Conservation (phyloP, 2,888 invertebrate species). For the Pachliopta kotzebuea region DNA sequence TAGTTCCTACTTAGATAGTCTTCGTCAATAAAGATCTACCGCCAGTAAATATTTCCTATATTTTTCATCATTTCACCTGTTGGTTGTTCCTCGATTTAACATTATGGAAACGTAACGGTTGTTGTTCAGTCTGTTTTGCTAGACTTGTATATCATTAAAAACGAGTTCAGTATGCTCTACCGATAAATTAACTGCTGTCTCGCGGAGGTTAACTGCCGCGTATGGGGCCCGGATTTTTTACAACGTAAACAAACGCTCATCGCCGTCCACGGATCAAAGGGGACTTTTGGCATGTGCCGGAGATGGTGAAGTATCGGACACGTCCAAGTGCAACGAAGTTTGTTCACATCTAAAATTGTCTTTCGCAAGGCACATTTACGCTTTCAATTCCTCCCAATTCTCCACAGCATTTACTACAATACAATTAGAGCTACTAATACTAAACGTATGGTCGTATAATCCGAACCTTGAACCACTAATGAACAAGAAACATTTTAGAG, state of each 20-base stretch:
- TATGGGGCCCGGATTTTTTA: slow-evolving; percentile 32
- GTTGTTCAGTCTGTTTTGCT: background rate
- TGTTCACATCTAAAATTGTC: slow-evolving; percentile 6
- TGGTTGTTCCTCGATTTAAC: background rate
- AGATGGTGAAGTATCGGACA: slow-evolving; percentile 17
- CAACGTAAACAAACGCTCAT: slow-evolving; percentile 35
- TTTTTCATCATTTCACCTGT: no score
- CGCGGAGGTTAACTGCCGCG: slow-evolving; percentile 16
- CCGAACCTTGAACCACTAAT: no score
- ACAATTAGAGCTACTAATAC: no score
- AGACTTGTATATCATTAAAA: slow-evolving; percentile 8
- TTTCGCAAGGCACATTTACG: background rate
- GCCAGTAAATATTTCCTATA: no score
- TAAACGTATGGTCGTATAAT: no score
- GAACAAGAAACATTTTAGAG: no score
- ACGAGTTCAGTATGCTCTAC: slow-evolving; percentile 3
- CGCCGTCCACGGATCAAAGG: slow-evolving; percentile 36
- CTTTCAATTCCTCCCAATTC: background rate
- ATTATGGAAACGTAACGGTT: background rate
- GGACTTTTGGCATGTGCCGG: slow-evolving; percentile 30
- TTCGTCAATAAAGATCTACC: no score
- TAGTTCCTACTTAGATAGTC: no score
- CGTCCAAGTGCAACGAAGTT: slow-evolving; percentile 1
- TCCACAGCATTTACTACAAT: no score
- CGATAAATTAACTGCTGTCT: slow-evolving; percentile 17